Evolutionary conservation across 2,888 invertebrate species (phyloP), one percentile per base, ranked within the genome.

Genomic region (Neoascia interrupta): DNA sequence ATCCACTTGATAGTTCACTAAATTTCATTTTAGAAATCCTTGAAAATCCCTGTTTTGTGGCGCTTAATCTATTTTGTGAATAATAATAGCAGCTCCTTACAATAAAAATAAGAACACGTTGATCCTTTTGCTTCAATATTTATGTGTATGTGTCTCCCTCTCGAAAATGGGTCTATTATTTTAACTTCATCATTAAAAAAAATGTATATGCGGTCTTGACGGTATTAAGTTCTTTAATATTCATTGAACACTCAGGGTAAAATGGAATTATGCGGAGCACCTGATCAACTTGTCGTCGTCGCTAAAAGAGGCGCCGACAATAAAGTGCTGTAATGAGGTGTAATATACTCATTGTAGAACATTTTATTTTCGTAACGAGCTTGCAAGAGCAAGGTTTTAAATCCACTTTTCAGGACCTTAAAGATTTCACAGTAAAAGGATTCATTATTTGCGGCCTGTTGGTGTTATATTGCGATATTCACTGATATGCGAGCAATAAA

Each of bases 51-150:
- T 63, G 53, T 70, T 70, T 47, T 49, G 21, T 28, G 63, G 75
- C 63, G 75, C 75, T 75, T 70, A 51, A 13, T 23, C 28, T 31
- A 43, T 54, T 54, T 69, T 49, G 36, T 69, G 47, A 54, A 28
- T 56, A 39, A 47, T 16, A 45, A 58, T 47, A 58, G 43, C 45
- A 66, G 41, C 36, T 61, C 61, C 10, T 75, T 69, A 28, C 60
- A 26, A 54, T 41, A 37, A 28, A 39, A 37, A 34, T n/a, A 41
- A 28, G n/a, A n/a, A n/a, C n/a, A n/a, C n/a, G 19, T 19, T 31
- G 4, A 8, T 45, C 51, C 39, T 60, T 53, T 45, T 51, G 61
- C 31, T 37, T 61, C 51, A 19, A 49, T 41, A 61, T 31, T 28
- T 43, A 2, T 41, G 31, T 73, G 18, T 58, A 16, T 51, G 41